Conservation (phyloP, 2,113 vertebrate species). For the Lagopus leucura region DNA sequence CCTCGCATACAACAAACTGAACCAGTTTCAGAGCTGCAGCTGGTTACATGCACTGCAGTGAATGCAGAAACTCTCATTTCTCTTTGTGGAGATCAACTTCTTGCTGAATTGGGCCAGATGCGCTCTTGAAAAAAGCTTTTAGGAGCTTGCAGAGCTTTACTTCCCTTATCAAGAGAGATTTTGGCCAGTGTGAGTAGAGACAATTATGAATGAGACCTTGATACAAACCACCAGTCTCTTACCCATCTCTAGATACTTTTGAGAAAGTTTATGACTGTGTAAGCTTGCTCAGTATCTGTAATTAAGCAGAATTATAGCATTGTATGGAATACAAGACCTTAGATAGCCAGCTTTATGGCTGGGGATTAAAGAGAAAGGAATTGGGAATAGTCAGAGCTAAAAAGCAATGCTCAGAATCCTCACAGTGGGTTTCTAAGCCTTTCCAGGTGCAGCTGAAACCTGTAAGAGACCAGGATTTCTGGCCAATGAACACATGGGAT, state of each 20-base stretch:
- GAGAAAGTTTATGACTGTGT: not conserved
- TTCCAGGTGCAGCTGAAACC: not conserved
- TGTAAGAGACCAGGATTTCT: not conserved
- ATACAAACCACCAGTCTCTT: not conserved
- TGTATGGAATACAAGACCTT: not conserved
- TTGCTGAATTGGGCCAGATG: not conserved
- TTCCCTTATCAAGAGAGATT: not conserved
- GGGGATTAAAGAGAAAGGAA: not conserved
- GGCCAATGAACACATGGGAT: not conserved
- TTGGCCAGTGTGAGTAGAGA: not conserved
- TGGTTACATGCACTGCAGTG: not conserved
- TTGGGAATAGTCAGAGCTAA: not conserved
- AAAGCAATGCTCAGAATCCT: not conserved
- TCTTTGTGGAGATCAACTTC: not conserved
- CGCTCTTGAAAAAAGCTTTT: not conserved
- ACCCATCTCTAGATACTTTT: not conserved
- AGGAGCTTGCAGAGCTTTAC: not conserved
- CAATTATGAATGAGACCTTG: not conserved
- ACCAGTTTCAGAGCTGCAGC: not conserved
- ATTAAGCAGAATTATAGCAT: not conserved
- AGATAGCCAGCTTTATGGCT: not conserved
- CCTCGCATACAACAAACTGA: not conserved
- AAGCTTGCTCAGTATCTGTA: not conserved
- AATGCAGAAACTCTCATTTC: not conserved
- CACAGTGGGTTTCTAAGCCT: not conserved